Base-by-base conservation (phyloP, 2,113 vertebrate species). In the Synchiropus splendidus region DNA sequence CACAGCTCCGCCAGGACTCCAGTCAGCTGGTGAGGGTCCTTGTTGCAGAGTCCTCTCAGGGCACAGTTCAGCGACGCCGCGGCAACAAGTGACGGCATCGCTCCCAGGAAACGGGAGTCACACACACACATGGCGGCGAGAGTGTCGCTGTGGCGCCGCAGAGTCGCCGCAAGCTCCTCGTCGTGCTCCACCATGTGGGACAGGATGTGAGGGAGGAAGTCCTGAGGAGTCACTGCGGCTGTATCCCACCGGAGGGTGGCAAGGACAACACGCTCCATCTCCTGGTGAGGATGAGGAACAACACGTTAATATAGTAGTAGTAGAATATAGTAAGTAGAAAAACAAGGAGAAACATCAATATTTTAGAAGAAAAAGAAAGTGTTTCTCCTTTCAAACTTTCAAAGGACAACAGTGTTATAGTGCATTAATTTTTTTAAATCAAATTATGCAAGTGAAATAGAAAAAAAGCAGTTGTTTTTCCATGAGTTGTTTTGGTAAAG, bases 141-240 rank as follows among this genome's bases (percentile, higher is more conserved):
- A 1, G 87, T 88, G 64, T 89, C 85, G 1, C 79, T 58, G 60
- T 89, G 87, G 5, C 82, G 61, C 40, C 83, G 62, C 46, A 86
- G 61, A 1, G 79, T 86, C 38, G 75, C 40, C 10, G 71, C 11
- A 31, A 62, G 70, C 30, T 48, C 14, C 6, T 36, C 58, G 15
- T 44, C 41, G 30, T 68, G 33, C 46, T 75, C 59, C 33, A 44
- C 49, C 42, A 80, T 30, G 10, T 40, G 61, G 16, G 70, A 63
- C 1, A 89, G 39, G 27, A 89, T 84, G 51, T 83, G 86, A 10
- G 85, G 83, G 13, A 88, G 68, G 51, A 88, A 89, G 76, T 88
- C 86, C 54, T 86, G 82, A 1, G 87, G 81, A 2, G 86, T 89
- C 31, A 88, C 81, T 0, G 79, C 78, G 4, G 84, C 86, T 1